phyloP scores from a whole-genome alignment of 2,113 vertebrate genomes.

The Danio rerio region GRCz12tu NC_133189.1:45514001-45514500 shows the following conservation, averaged over 20 bases:
- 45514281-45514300: constrained; percentile 52
- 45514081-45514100: constrained; percentile 44
- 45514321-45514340: constrained; percentile 64
- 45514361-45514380: neutral
- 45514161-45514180: constrained; percentile 56
- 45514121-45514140: constrained; percentile 69
- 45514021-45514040: constrained; percentile 49
- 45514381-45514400: constrained; percentile 23
- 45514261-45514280: constrained; percentile 38
- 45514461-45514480: neutral
- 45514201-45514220: constrained; percentile 50
- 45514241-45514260: constrained; percentile 41
- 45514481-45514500: neutral
- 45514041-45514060: constrained; percentile 52
- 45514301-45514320: constrained; percentile 70
- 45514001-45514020: constrained; percentile 40
- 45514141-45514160: constrained; percentile 66
- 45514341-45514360: neutral
- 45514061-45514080: constrained; percentile 60
- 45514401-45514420: neutral
- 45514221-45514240: constrained; percentile 4
- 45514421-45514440: neutral
- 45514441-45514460: neutral
- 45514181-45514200: constrained; percentile 51
- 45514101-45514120: constrained; percentile 74